phyloP scores from a whole-genome alignment of 2,113 vertebrate species.

The Neogobius melanostomus region DNA sequence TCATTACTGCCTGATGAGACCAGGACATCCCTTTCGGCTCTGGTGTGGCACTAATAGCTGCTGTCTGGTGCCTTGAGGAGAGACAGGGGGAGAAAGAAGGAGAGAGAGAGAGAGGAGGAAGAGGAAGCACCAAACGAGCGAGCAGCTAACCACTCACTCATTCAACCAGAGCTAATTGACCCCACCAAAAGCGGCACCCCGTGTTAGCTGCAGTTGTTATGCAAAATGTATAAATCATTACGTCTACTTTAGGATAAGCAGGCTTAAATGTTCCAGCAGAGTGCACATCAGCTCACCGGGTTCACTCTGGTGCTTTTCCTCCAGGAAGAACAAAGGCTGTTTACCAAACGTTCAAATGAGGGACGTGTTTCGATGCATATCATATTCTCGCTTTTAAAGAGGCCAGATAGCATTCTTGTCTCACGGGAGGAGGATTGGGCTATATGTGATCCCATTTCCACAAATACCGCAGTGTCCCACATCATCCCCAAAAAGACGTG shows the following conservation, averaged over 20 bases:
- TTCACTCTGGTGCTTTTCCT: not conserved
- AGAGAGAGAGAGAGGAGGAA: not conserved
- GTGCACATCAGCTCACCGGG: not conserved
- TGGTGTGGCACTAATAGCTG: conserved; percentile 36
- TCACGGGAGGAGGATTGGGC: not conserved
- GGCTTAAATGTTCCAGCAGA: conserved; percentile 1
- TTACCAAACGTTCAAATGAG: not conserved
- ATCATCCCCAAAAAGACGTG: not conserved
- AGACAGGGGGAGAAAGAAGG: not conserved
- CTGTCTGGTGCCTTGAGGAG: conserved; percentile 45
- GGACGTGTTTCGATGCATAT: not conserved
- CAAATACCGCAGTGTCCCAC: not conserved
- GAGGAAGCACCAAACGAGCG: not conserved
- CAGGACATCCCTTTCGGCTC: conserved; percentile 41
- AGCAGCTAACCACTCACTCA: conserved; percentile 30
- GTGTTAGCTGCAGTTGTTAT: conserved; percentile 19
- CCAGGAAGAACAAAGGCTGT: not conserved
- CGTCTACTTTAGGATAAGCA: conserved; percentile 13
- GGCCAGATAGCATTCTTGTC: not conserved
- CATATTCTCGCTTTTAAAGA: not conserved
- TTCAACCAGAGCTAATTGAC: conserved; percentile 45
- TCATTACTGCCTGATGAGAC: conserved; percentile 56
- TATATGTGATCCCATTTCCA: not conserved
- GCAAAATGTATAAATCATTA: conserved; percentile 37
- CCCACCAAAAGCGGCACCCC: conserved; percentile 30